Conservation (phyloP, 1,140 invertebrate species). For the Belonocnema kinseyi region DNA sequence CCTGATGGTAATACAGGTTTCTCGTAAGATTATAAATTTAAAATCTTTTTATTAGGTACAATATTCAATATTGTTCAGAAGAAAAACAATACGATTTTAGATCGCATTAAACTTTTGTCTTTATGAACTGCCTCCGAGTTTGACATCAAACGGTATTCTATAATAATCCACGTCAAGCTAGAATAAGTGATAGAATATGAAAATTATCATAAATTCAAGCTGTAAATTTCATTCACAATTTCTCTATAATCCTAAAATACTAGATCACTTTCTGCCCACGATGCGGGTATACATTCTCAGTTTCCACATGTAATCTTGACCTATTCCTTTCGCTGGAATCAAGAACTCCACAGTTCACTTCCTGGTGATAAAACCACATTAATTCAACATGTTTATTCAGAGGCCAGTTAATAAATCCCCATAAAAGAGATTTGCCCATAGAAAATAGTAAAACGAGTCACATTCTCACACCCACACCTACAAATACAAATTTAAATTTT, state of each 20-base stretch:
- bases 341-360: background rate
- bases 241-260: slow-evolving; percentile 15
- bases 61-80: too few relatives aligned
- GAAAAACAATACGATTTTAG: too few relatives aligned
- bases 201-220: background rate
- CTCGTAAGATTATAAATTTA: too few relatives aligned
- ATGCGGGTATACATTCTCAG: background rate
- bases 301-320: background rate
- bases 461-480: background rate
- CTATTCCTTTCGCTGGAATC: slow-evolving; percentile 10
- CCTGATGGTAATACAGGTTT: too few relatives aligned
- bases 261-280: slow-evolving; percentile 14
- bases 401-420: background rate
- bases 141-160: too few relatives aligned
- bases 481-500: too few relatives aligned
- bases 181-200: background rate
- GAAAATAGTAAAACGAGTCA: background rate
- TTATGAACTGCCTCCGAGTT: too few relatives aligned
- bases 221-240: background rate
- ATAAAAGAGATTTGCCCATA: background rate
- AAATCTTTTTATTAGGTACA: too few relatives aligned
- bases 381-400: background rate
- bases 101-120: too few relatives aligned
- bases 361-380: slow-evolving; percentile 13
- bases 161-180: background rate